Evolutionary conservation across 2,797 vertebrate genomes (phyloP), one percentile per base, ranked within the genome.

Genomic region (Gadopsis bispinosus): DNA sequence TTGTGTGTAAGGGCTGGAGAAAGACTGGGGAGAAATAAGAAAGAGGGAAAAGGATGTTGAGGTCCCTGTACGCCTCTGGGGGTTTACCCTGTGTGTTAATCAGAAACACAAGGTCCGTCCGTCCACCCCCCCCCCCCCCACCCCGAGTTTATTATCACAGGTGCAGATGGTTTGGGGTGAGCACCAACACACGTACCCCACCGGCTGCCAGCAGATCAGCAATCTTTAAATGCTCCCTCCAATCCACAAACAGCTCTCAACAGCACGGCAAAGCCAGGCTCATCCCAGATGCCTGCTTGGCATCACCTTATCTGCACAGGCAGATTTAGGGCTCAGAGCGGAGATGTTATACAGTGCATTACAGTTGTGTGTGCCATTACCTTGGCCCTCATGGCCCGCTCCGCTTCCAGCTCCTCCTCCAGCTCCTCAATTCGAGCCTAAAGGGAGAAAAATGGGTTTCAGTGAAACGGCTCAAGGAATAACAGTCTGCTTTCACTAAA

Each of bases 331-430:
- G 59, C 62, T 61, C 54, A 59, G 70, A 47, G 62, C 16, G 9
- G 53, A 3, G 50, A 56, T n/a, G 62, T 51, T 22, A n/a, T 11
- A 48, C 12, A 14, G 43, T 1, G 13, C 3, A 3, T 26, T 50
- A 7, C 0, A 11, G 53, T 54, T 11, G 22, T 6, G 37, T 7
- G 37, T 50, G 56, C 45, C 63, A 17, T 94, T 39, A 96, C 96
- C 96, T 96, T 96, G 20, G 91, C 83, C 81, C 95, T 92, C 67
- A 95, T 94, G 84, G 82, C 73, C 45, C 94, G 90, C 88, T 96
- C 96, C 0, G 95, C 92, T 67, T 96, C 96, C 89, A 96, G 91
- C 83, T 96, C 96, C 85, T 96, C 96, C 77, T 96, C 96, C 85
- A 96, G 91, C 88, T 96, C 96, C 79, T 96, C 96, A 6, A 95